phyloP scores from a whole-genome alignment of 2,888 invertebrate species.

The Cephus pulcher region DNA sequence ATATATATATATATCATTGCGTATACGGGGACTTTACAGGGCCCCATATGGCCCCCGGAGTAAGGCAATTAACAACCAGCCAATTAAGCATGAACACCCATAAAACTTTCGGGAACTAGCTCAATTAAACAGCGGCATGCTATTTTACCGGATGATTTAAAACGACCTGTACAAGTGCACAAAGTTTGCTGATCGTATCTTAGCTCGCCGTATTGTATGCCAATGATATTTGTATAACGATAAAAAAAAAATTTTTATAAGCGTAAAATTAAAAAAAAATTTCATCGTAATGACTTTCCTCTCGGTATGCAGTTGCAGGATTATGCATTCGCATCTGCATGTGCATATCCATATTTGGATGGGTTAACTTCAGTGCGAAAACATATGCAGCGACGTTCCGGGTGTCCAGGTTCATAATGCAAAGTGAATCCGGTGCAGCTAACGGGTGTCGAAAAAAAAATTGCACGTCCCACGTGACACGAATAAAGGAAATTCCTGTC shows the following conservation, averaged over 20 bases:
- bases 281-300: background rate
- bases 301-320: background rate
- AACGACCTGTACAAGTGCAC: background rate
- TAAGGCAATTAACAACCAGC: background rate
- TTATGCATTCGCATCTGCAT: background rate
- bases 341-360: background rate
- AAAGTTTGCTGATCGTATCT: background rate
- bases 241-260: background rate
- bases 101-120: conserved; percentile 3
- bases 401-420: background rate
- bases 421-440: background rate
- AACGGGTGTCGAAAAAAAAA: background rate
- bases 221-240: background rate
- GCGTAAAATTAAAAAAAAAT: background rate
- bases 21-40: background rate
- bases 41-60: conserved; percentile 2
- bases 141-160: conserved; percentile 4
- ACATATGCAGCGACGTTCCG: background rate
- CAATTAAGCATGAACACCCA: conserved; percentile 4
- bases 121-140: background rate
- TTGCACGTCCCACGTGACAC: conserved; percentile 1
- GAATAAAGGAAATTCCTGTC: conserved; percentile 3
- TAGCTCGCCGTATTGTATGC: background rate
- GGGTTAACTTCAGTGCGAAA: background rate
- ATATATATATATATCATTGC: background rate